Base-by-base conservation (phyloP, 2,113 vertebrate species). In the Laterallus jamaicensis region DNA sequence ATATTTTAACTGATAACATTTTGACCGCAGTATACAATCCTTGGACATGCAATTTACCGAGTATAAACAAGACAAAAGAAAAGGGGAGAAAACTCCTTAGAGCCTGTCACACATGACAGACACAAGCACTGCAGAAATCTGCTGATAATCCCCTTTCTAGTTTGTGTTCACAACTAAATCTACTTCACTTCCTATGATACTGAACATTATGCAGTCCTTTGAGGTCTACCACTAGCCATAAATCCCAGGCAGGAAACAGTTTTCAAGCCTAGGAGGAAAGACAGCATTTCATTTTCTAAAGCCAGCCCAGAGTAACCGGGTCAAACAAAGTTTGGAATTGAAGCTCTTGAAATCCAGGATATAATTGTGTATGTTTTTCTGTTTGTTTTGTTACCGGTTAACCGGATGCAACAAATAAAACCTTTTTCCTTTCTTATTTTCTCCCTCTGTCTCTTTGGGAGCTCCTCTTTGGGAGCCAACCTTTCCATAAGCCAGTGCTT, bases 191-290 rank as follows among this genome's bases (percentile, higher is more conserved):
- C 91, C 95, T 86, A 91, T 29, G 59, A 81, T 78, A 93, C 83
- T 56, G 67, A 95, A 66, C 91, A 56, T 91, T 73, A 60, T 54
- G 60, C 89, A 92, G 91, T 76, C 87, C 92, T 96, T 87, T 92
- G 95, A 96, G 96, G 75, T 86, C 74, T 63, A 76, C 64, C 82
- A 67, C 58, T 71, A 70, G 67, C 88, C 83, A 95, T 97, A 97
- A 97, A 96, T 97, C 88, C 91, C 91, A 94, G 93, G 67, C 95
- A 96, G 96, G 95, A 97, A 97, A 93, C 89, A 60, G 90, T 95
- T 96, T 92, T 82, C 71, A 54, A 89, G 82, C 86, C 88, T 86
- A 94, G 77, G 73, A 89, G 85, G 93, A 89, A 96, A 93, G 82
- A 91, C 52, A 92, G 90, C 60, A 7, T 97, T 96, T 97, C 64